Evolutionary conservation across 1,140 invertebrate species (phyloP), one percentile per base, ranked within the genome.

Genomic region (Cylas formicarius): DNA sequence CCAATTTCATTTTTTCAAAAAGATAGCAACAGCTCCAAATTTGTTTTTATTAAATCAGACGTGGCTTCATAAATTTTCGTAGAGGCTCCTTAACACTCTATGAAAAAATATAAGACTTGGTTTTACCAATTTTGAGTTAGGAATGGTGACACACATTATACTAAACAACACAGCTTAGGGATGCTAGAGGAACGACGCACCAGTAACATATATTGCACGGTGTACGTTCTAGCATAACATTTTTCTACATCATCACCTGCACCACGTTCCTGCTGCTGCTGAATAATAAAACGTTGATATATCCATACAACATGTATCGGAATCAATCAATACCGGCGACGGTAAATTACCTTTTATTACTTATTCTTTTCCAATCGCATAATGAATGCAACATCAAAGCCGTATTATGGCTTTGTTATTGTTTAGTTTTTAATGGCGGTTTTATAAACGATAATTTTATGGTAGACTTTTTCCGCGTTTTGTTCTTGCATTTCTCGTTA

Each of bases 381-480:
- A n/a, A 27, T n/a, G 10, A 29, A 29, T 26, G 38, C 24, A 41
- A 41, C 38, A 41, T 41, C 38, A 41, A 41, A 41, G 38, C 38
- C 17, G 38, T 29, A 29, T n/a, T n/a, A n/a, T n/a, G n/a, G 24
- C n/a, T 41, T 41, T 18, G 27, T 41, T 41, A 41, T 41, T 41
- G 38, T 41, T 41, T 29, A 28, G 38, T 41, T 27, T 41, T 41
- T 41, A 41, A 41, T 41, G 38, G 32, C 32, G n/a, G 24, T 41
- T 41, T 31, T 28, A 29, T 19, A 29, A 29, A 41, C 18, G 19
- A 41, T 41, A 41, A 41, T 41, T 41, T 41, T 31, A 11, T 42
- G 37, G 31, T 42, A 11, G 28, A 38, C 29, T 55, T 55, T 50
- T 55, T 55, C 48, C 42, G 39, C 48, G 50, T 44, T 50, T 44